phyloP scores from a whole-genome alignment of 2,888 invertebrate species.

The Cenopis cana region DNA sequence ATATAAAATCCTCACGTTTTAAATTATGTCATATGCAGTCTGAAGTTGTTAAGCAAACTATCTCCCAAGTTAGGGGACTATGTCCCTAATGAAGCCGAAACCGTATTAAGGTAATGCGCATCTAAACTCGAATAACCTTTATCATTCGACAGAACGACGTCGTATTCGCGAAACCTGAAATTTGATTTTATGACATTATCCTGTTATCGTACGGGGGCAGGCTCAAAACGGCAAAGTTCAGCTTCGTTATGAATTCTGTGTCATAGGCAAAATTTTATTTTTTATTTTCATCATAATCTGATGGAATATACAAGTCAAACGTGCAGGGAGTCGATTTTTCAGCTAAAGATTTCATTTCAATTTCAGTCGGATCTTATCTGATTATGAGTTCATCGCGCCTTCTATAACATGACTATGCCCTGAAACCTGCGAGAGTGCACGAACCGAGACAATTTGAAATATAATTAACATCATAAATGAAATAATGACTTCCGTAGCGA shows the following conservation, averaged over 20 bases:
- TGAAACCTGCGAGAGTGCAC: not conserved
- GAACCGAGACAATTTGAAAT: not conserved
- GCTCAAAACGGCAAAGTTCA: constrained; percentile 44
- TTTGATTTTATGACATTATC: constrained; percentile 49
- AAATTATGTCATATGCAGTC: not conserved
- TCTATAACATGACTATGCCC: not conserved
- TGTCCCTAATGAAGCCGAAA: constrained; percentile 35
- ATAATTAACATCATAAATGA: no score
- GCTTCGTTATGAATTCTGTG: constrained; percentile 44
- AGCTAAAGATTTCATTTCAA: not conserved
- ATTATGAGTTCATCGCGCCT: not conserved
- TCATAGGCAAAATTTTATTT: constrained; percentile 42
- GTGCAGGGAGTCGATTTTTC: not conserved
- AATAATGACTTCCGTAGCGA: no score
- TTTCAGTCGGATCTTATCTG: not conserved
- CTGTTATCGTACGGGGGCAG: constrained; percentile 47
- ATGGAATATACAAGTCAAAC: not conserved
- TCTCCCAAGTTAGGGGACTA: constrained; percentile 19
- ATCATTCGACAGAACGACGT: constrained; percentile 46
- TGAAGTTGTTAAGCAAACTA: constrained; percentile 10
- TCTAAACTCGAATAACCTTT: constrained; percentile 45
- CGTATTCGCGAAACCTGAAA: constrained; percentile 46
- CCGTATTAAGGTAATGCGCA: constrained; percentile 42
- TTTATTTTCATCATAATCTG: constrained; percentile 28
- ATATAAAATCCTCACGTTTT: not conserved